Base-by-base conservation (phyloP, 2,113 vertebrate genomes). In the Hucho hucho region DNA sequence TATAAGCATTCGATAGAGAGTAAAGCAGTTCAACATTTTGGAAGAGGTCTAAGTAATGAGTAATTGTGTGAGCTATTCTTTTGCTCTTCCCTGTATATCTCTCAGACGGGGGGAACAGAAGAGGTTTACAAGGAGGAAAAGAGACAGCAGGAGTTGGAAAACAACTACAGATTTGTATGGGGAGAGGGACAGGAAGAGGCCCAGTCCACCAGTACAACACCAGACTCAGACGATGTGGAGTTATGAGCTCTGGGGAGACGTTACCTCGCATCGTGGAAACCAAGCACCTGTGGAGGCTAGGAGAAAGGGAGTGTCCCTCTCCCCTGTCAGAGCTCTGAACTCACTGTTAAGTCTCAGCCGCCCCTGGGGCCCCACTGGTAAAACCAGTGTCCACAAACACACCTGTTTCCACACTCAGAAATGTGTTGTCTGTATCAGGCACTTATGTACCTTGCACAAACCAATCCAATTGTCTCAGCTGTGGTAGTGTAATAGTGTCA, bases 101-200 rank as follows among this genome's bases (percentile, higher is more conserved):
- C 37, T 43, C 37, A 97, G 96, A 95, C 96, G 6, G 96, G 96
- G 72, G 95, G 95, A 61, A 95, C 94, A 4, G 95, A 96, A 76
- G 96, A 97, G 77, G 95, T 95, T 4, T 94, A 96, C 82, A 96
- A 95, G 72, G 96, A 97, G 66, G 94, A 94, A 72, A 94, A 94
- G 70, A 89, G 96, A 56, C 96, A 97, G 74, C 94, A 95, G 63
- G 95, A 97, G 67, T 79, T 97, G 79, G 96, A 97, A 79, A 95
- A 94, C 90, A 97, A 97, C 79, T 97, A 97, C 71, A 94, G 92
- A 75, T 95, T 96, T 79, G 96, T 97, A 74, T 97, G 95, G 96
- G 94, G 94, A 82, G 93, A 94, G 28, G 90, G 87, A 4, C 93
- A 93, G 26, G 95, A 97, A 67, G 91, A 94, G n/a, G 85, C 88